Evolutionary conservation across 2,888 invertebrate species (phyloP).

Genomic region (Lymantria monacha): DNA sequence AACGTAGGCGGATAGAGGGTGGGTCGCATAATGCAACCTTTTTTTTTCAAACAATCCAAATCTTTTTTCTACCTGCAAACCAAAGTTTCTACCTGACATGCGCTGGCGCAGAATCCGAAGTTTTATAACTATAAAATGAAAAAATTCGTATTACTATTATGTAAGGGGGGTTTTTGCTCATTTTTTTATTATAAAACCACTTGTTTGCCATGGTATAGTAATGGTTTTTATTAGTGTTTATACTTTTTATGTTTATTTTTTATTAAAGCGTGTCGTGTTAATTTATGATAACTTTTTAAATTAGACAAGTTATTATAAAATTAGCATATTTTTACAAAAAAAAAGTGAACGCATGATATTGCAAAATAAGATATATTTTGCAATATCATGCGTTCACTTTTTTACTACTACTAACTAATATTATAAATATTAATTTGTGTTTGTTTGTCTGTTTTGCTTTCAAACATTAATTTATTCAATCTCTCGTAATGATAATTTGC

Average conservation of each 20-base stretch:
- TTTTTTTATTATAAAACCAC: constrained; percentile 73
- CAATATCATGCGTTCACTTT: neutral
- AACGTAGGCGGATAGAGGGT: constrained; percentile 73
- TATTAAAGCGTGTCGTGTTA: neutral
- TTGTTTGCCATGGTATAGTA: constrained; percentile 57
- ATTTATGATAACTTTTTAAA: neutral
- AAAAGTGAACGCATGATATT: neutral
- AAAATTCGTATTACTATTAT: constrained; percentile 48
- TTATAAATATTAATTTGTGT: neutral
- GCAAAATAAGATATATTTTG: too few relatives aligned
- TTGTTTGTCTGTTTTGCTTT: too few relatives aligned
- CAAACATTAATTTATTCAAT: too few relatives aligned
- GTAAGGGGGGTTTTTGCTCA: constrained; percentile 67
- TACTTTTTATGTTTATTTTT: constrained; percentile 30
- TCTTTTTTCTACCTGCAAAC: constrained; percentile 81
- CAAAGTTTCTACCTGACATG: constrained; percentile 69
- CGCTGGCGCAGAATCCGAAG: constrained; percentile 67
- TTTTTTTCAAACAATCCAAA: constrained; percentile 66
- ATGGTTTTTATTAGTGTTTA: constrained; percentile 64
- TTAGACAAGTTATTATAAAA: neutral
- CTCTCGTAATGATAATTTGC: too few relatives aligned
- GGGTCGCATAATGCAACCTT: constrained; percentile 73
- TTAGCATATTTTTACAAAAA: constrained; percentile 2
- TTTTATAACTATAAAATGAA: constrained; percentile 55
- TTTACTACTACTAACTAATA: too few relatives aligned